These are phyloP conservation scores for Autographa pulchrina DNA, from an alignment of 2,888 invertebrate species.

Conservation along the genomic window DNA sequence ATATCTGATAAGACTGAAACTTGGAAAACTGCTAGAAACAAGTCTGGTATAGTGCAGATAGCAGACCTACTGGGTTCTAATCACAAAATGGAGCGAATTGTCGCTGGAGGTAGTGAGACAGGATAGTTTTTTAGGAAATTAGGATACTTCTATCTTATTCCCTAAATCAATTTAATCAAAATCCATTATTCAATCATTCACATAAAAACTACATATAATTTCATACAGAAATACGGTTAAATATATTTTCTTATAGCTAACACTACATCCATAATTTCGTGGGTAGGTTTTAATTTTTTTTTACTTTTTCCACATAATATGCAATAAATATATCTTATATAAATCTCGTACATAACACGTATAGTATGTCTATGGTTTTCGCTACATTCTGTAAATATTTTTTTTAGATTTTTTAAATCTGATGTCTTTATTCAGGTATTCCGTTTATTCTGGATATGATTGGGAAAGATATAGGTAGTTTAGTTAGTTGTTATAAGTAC, in stretches of 20 bases:
- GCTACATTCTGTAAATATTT: conserved; percentile 81
- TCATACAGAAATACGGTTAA: conserved; percentile 90
- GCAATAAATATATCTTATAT: conserved; percentile 86
- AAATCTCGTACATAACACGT: conserved; percentile 79
- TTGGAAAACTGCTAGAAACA: too few relatives aligned
- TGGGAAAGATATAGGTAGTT: conserved; percentile 52
- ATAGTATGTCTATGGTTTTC: conserved; percentile 71
- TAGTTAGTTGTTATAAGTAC: conserved; percentile 43
- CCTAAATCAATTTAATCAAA: conserved; percentile 88
- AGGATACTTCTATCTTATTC: conserved; percentile 77
- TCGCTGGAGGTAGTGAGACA: conserved; percentile 2
- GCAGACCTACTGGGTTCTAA: background rate
- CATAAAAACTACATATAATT: conserved; percentile 90
- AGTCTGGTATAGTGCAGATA: too few relatives aligned
- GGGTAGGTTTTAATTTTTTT: conserved; percentile 82
- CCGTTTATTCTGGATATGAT: conserved; percentile 85
- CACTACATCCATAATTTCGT: conserved; percentile 85
- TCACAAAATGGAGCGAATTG: too few relatives aligned
- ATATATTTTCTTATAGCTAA: conserved; percentile 87
- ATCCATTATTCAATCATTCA: conserved; percentile 86
- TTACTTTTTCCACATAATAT: conserved; percentile 84
- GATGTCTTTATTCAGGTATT: conserved; percentile 85
- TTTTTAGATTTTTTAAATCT: conserved; percentile 67
- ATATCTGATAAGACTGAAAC: too few relatives aligned
- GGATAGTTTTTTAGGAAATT: conserved; percentile 59